Conservation (phyloP, 2,888 invertebrate species). For the Bembecia ichneumoniformis region DNA sequence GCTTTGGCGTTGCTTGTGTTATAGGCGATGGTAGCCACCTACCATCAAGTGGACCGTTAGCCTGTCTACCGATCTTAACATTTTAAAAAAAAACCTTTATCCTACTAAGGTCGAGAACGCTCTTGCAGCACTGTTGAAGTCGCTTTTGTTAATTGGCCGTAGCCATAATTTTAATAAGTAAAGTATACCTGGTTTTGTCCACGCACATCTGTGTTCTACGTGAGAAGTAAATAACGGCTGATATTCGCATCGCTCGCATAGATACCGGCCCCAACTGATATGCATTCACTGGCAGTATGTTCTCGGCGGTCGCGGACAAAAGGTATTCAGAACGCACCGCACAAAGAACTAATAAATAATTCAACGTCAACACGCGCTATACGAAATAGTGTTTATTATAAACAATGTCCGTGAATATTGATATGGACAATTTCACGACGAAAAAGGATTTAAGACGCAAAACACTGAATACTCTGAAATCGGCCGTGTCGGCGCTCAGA, state of each 20-base stretch:
- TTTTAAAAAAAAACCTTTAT: too few relatives aligned
- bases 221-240: slow-evolving; percentile 30
- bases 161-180: too few relatives aligned
- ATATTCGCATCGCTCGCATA: slow-evolving; percentile 40
- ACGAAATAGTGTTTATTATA: background rate
- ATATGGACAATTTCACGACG: slow-evolving; percentile 56
- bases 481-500: slow-evolving; percentile 57
- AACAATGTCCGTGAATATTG: slow-evolving; percentile 54
- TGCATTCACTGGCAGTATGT: slow-evolving; percentile 62
- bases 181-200: slow-evolving; percentile 18
- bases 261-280: slow-evolving; percentile 43
- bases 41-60: too few relatives aligned
- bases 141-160: too few relatives aligned
- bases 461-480: slow-evolving; percentile 58
- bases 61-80: too few relatives aligned
- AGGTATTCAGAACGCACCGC: slow-evolving; percentile 29
- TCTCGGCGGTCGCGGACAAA: slow-evolving; percentile 49
- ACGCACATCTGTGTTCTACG: slow-evolving; percentile 33
- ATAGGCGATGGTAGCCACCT: too few relatives aligned
- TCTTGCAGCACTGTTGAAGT: too few relatives aligned
- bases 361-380: background rate
- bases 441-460: slow-evolving; percentile 62
- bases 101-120: too few relatives aligned
- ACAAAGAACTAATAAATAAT: slow-evolving; percentile 1
- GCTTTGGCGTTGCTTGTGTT: too few relatives aligned